Evolutionary conservation across 2,888 invertebrate species (phyloP).

Genomic region (Aporophyla lueneburgensis): DNA sequence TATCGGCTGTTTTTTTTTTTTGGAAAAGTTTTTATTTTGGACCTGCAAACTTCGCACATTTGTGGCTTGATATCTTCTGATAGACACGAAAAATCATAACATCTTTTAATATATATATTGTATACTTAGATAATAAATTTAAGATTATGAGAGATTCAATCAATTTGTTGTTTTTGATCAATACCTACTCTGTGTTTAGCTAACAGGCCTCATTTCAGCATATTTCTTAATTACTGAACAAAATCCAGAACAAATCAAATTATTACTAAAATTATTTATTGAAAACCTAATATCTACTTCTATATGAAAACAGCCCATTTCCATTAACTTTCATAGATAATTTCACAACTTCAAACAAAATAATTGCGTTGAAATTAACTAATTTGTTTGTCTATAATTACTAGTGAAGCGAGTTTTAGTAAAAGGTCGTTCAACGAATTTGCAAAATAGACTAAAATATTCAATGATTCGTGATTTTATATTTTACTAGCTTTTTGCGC

Average conservation of each 20-base stretch:
- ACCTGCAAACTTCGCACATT: too few relatives aligned
- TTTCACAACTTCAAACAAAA: conserved; percentile 21
- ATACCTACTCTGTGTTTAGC: background rate
- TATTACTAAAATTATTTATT: background rate
- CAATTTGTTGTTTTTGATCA: background rate
- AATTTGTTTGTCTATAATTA: conserved; percentile 34
- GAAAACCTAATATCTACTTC: background rate
- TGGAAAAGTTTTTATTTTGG: too few relatives aligned
- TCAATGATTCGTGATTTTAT: conserved; percentile 19
- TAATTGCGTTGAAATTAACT: conserved; percentile 15
- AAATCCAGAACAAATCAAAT: background rate
- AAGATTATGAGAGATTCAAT: background rate
- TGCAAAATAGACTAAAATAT: conserved; percentile 14
- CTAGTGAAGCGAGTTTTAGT: conserved; percentile 11
- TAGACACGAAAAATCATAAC: background rate
- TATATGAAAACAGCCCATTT: background rate
- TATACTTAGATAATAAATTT: background rate
- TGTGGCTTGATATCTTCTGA: background rate
- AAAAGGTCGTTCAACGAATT: conserved; percentile 2
- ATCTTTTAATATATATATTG: background rate
- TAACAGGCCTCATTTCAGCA: too few relatives aligned
- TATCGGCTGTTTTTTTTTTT: too few relatives aligned
- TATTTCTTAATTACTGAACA: background rate
- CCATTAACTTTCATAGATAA: conserved; percentile 10
- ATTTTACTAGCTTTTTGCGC: background rate